These are phyloP conservation scores for Neria commutata DNA, from an alignment of 2,888 invertebrate species.

Conservation along the genomic window DNA sequence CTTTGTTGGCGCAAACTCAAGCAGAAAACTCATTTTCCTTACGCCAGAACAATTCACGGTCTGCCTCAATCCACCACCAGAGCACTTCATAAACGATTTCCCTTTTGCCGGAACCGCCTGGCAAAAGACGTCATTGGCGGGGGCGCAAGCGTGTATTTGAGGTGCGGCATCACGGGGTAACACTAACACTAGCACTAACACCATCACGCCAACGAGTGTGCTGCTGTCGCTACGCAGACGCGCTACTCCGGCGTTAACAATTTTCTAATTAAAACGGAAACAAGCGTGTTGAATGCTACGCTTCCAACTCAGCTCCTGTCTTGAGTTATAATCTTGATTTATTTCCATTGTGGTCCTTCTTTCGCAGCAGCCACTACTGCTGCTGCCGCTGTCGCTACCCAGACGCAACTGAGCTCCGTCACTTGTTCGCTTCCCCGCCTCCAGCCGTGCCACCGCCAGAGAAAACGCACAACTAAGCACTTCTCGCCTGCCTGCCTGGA, in stretches of 20 bases:
- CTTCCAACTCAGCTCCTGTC: constrained; percentile 35
- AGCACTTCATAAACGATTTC: no score
- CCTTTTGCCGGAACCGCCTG: no score
- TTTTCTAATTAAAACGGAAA: constrained; percentile 41
- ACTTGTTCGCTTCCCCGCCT: not conserved
- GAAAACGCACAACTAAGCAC: constrained; percentile 7
- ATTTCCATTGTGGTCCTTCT: constrained; percentile 34
- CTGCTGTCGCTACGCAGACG: not conserved
- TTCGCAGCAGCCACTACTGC: not conserved
- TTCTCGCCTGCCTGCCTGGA: not conserved
- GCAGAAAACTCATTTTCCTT: constrained; percentile 12
- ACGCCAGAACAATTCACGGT: no score
- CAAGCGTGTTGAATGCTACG: constrained; percentile 36
- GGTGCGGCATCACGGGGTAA: no score
- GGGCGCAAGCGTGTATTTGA: no score
- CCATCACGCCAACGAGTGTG: no score
- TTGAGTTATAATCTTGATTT: constrained; percentile 46
- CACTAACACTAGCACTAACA: no score
- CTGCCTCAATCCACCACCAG: no score
- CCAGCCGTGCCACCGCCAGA: not conserved
- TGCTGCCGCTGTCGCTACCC: not conserved
- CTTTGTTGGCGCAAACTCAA: constrained; percentile 13
- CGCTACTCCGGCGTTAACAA: constrained; percentile 25
- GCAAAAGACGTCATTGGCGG: no score
- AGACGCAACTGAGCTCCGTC: not conserved